Conservation (phyloP, 2,797 vertebrate genomes). For the Cyprinodon diabolis region DNA sequence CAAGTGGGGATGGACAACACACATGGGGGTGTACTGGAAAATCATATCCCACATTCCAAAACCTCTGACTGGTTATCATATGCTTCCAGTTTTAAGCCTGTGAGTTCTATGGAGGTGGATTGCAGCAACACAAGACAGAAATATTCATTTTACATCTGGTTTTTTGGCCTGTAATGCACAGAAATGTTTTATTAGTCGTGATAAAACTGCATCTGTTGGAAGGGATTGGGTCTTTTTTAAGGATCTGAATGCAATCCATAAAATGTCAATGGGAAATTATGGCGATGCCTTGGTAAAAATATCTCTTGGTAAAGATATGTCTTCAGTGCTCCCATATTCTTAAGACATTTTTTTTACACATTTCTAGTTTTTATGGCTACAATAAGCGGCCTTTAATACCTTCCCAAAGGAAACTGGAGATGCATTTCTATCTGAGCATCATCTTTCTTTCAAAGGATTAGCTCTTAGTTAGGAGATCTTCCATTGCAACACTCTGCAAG, state of each 20-base stretch:
- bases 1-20: conserved; percentile 62
- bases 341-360: conserved; percentile 23
- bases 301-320: conserved; percentile 16
- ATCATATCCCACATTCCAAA: conserved; percentile 67
- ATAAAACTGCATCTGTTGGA: conserved; percentile 10
- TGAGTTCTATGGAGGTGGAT: conserved; percentile 9
- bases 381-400: conserved; percentile 27
- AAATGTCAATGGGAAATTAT: conserved; percentile 29
- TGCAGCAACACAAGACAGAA: background rate
- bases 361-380: conserved; percentile 17
- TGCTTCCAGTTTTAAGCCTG: conserved; percentile 27
- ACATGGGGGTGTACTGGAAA: conserved; percentile 35
- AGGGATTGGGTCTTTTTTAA: conserved; percentile 16
- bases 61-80: conserved; percentile 34
- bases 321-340: conserved; percentile 29
- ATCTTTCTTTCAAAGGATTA: conserved; percentile 55
- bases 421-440: conserved; percentile 39
- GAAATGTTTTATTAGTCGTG: background rate
- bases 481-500: conserved; percentile 44
- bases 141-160: background rate
- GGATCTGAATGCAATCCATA: conserved; percentile 8
- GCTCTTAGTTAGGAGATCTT: conserved; percentile 46
- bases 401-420: conserved; percentile 31
- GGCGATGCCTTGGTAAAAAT: conserved; percentile 23
- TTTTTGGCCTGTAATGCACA: background rate